These are phyloP conservation scores for Oryzias celebensis DNA, from an alignment of 2,113 vertebrate genomes.

Conservation along the genomic window DNA sequence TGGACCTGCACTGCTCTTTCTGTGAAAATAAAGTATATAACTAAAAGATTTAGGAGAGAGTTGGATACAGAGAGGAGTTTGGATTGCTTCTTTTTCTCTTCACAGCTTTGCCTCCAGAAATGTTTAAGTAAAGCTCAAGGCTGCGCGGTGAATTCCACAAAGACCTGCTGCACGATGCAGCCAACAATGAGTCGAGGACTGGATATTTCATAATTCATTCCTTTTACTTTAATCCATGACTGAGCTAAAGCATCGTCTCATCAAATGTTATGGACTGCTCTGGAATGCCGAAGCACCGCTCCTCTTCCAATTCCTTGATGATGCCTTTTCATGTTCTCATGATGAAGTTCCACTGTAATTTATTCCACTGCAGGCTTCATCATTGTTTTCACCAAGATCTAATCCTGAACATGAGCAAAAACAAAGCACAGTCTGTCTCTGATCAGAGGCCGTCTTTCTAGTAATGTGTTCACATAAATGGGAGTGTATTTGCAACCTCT, in stretches of 20 bases:
- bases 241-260: slow-evolving; percentile 11
- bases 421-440: slow-evolving; percentile 9
- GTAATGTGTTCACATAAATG: slow-evolving; percentile 5
- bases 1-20: neutral
- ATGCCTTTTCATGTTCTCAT: slow-evolving; percentile 28
- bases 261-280: slow-evolving; percentile 18
- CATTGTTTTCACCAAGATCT: slow-evolving; percentile 25
- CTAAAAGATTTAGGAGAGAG: neutral
- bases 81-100: neutral
- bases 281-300: slow-evolving; percentile 13
- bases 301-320: slow-evolving; percentile 24
- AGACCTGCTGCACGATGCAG: slow-evolving; percentile 8
- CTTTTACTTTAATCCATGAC: slow-evolving; percentile 7
- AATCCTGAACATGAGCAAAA: slow-evolving; percentile 29
- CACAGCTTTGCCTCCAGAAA: slow-evolving; percentile 10
- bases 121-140: slow-evolving; percentile 23
- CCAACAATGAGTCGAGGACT: neutral
- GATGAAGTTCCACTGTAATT: slow-evolving; percentile 2
- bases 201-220: neutral
- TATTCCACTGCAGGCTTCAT: slow-evolving; percentile 1
- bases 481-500: slow-evolving; percentile 36
- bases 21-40: neutral
- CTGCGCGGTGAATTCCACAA: slow-evolving; percentile 9
- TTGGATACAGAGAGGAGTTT: neutral
- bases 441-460: slow-evolving; percentile 23